Evolutionary conservation across 2,888 invertebrate genomes (phyloP).

Genomic region (Aromia moschata): DNA sequence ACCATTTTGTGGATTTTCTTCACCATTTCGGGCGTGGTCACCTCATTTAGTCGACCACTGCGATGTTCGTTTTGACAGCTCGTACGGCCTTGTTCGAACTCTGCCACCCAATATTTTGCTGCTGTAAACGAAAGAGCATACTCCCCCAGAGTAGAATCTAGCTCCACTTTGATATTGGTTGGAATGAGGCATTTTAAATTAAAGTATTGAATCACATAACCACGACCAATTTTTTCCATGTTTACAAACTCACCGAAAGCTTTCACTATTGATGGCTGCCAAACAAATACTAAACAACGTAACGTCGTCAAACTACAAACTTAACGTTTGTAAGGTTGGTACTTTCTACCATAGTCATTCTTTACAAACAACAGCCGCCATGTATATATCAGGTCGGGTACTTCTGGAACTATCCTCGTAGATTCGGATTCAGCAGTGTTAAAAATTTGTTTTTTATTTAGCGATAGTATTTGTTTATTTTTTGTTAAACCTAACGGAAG

Average conservation of each 20-base stretch:
- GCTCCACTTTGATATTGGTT: neutral
- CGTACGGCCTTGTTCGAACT: too few relatives aligned
- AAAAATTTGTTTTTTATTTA: too few relatives aligned
- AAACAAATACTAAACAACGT: neutral
- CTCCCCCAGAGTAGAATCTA: neutral
- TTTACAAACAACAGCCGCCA: neutral
- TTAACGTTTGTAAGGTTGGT: too few relatives aligned
- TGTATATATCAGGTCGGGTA: neutral
- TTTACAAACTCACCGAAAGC: neutral
- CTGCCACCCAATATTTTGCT: neutral
- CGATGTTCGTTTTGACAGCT: too few relatives aligned
- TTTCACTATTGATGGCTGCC: neutral
- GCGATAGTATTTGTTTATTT: too few relatives aligned
- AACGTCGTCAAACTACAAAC: neutral
- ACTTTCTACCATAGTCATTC: neutral
- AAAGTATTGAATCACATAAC: neutral
- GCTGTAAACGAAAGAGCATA: neutral
- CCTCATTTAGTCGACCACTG: neutral
- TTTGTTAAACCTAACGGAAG: too few relatives aligned
- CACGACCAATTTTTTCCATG: neutral
- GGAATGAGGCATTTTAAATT: neutral
- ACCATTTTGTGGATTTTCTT: neutral
- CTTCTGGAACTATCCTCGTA: neutral
- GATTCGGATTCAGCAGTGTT: too few relatives aligned
- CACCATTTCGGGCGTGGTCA: neutral